Evolutionary conservation across 2,888 invertebrate species (phyloP).

Genomic region (Cylindroiulus punctatus): DNA sequence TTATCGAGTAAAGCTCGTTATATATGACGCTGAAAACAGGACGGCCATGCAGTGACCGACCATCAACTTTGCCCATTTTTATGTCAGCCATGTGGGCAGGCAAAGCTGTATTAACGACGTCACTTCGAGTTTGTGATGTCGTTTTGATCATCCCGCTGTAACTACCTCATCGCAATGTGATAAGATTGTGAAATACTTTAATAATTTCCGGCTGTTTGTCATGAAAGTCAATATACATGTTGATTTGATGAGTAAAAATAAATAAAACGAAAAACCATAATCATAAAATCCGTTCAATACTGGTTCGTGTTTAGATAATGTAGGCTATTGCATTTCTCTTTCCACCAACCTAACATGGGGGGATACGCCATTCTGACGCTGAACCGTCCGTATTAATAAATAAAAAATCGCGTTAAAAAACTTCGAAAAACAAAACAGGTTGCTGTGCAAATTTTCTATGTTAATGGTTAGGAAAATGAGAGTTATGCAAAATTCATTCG

Average conservation of each 20-base stretch:
- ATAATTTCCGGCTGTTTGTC: neutral
- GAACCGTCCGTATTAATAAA: too few species aligned
- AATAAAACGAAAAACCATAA: neutral
- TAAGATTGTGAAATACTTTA: neutral
- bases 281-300: neutral
- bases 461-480: too few species aligned
- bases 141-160: neutral
- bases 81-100: neutral
- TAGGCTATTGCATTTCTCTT: too few species aligned
- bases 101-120: neutral
- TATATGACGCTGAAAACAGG: neutral
- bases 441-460: too few species aligned
- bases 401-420: too few species aligned
- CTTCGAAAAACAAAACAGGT: too few species aligned
- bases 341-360: too few species aligned
- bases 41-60: conserved; percentile 32
- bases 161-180: neutral
- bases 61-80: neutral
- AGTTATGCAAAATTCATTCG: too few species aligned
- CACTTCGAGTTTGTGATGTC: neutral
- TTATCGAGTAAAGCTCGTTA: conserved; percentile 17
- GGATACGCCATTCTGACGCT: too few species aligned
- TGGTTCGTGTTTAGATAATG: neutral
- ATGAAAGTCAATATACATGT: conserved; percentile 9
- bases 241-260: neutral